Conservation (phyloP, 2,797 vertebrate species). For the Thaleichthys pacificus region DNA sequence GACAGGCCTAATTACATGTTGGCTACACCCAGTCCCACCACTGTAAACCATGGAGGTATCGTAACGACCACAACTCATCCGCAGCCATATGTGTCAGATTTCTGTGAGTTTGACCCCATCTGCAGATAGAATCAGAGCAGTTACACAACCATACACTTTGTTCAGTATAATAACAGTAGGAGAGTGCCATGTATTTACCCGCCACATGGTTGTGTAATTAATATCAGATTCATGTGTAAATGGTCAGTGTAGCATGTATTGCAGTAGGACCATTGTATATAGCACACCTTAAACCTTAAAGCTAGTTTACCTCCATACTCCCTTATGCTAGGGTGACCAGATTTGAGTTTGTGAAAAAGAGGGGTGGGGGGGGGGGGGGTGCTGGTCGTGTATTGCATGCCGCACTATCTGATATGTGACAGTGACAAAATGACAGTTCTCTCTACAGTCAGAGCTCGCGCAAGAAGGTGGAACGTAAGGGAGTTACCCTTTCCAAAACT, state of each 20-base stretch:
- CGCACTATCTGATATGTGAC: no score
- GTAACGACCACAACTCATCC: background rate
- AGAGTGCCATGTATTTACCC: background rate
- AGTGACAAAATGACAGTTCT: no score
- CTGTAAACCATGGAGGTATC: background rate
- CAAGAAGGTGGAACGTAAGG: no score
- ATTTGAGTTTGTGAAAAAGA: no score
- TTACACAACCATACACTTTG: conserved; percentile 18
- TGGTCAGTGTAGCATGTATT: background rate
- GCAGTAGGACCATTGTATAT: background rate
- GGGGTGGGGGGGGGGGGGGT: no score
- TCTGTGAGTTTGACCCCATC: conserved; percentile 12
- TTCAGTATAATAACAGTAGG: background rate
- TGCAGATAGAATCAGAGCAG: conserved; percentile 16
- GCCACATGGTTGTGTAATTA: background rate
- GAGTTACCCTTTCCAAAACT: no score
- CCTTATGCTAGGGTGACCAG: background rate
- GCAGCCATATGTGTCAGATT: background rate
- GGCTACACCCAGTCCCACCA: conserved; percentile 14
- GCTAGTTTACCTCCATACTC: background rate
- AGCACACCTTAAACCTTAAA: background rate
- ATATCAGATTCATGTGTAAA: background rate
- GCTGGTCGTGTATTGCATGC: no score
- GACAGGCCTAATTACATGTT: conserved; percentile 10
- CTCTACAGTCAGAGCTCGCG: no score